These are phyloP conservation scores for Enteromius radiatus DNA, from an alignment of 2,797 vertebrate species.

Conservation along the genomic window DNA sequence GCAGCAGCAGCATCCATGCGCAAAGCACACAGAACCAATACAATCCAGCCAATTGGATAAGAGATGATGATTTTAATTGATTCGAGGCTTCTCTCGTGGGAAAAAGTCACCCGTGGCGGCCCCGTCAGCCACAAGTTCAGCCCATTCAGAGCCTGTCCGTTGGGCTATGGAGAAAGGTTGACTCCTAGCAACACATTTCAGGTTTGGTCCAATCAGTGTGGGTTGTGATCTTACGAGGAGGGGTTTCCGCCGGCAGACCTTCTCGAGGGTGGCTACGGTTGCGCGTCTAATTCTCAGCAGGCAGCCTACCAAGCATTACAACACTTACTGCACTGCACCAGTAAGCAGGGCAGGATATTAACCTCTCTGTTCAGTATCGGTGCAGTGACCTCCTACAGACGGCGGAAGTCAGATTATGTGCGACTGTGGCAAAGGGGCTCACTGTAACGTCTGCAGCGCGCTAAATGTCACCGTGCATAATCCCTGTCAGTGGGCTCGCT, in stretches of 20 bases:
- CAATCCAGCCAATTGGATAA: constrained; percentile 42
- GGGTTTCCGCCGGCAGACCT: constrained; percentile 40
- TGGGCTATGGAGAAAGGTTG: constrained; percentile 30
- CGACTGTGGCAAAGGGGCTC: constrained; percentile 32
- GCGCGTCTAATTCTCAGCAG: constrained; percentile 34
- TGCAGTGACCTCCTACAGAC: constrained; percentile 12
- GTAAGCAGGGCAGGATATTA: constrained; percentile 46
- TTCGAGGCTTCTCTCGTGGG: constrained; percentile 9
- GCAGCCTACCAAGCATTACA: constrained; percentile 40
- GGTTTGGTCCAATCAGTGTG: constrained; percentile 43
- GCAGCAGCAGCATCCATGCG: neutral
- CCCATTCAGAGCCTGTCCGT: constrained; percentile 28
- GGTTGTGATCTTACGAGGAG: constrained; percentile 37
- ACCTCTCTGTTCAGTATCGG: constrained; percentile 42
- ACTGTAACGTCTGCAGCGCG: constrained; percentile 34
- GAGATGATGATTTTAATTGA: constrained; percentile 54
- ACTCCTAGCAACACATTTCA: constrained; percentile 55
- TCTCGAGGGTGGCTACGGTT: constrained; percentile 25
- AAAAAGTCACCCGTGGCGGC: neutral
- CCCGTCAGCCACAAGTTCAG: constrained; percentile 20
- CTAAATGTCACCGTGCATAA: constrained; percentile 43
- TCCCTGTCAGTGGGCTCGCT: constrained; percentile 36
- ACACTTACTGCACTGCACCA: constrained; percentile 54
- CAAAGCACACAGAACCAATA: constrained; percentile 32
- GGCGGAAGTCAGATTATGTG: constrained; percentile 40